Evolutionary conservation across 2,888 invertebrate species (phyloP).

Genomic region (Gerosis bhagava): DNA sequence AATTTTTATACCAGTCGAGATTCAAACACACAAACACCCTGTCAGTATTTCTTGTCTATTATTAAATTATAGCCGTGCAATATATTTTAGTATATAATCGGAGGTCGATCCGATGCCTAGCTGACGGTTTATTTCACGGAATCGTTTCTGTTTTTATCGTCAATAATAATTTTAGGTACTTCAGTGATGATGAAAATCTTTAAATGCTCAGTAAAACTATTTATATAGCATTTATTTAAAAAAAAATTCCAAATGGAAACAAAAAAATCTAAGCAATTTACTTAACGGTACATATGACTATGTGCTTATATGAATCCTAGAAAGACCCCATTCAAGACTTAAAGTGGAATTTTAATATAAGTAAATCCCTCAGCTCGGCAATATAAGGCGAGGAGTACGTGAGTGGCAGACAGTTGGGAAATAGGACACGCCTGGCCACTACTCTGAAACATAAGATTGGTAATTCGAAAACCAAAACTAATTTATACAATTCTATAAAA

Average conservation of each 20-base stretch:
- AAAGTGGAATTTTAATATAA: too few relatives aligned
- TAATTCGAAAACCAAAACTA: too few relatives aligned
- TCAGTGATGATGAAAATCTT: slow-evolving; percentile 8
- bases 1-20: slow-evolving; percentile 26
- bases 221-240: background rate
- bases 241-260: too few relatives aligned
- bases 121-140: slow-evolving; percentile 20
- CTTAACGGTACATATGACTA: too few relatives aligned
- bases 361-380: too few relatives aligned
- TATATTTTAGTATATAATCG: slow-evolving; percentile 22
- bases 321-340: too few relatives aligned
- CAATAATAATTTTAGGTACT: slow-evolving; percentile 14
- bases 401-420: too few relatives aligned
- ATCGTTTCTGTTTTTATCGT: slow-evolving; percentile 23
- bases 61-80: slow-evolving; percentile 24
- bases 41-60: slow-evolving; percentile 27
- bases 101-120: slow-evolving; percentile 17
- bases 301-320: too few relatives aligned
- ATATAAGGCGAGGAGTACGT: too few relatives aligned
- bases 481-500: too few relatives aligned
- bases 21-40: slow-evolving; percentile 21
- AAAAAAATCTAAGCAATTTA: slow-evolving; percentile 6
- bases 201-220: slow-evolving; percentile 2
- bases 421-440: too few relatives aligned
- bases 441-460: too few relatives aligned